Evolutionary conservation across 2,797 vertebrate genomes (phyloP).

Genomic region (Poecilia gillii): DNA sequence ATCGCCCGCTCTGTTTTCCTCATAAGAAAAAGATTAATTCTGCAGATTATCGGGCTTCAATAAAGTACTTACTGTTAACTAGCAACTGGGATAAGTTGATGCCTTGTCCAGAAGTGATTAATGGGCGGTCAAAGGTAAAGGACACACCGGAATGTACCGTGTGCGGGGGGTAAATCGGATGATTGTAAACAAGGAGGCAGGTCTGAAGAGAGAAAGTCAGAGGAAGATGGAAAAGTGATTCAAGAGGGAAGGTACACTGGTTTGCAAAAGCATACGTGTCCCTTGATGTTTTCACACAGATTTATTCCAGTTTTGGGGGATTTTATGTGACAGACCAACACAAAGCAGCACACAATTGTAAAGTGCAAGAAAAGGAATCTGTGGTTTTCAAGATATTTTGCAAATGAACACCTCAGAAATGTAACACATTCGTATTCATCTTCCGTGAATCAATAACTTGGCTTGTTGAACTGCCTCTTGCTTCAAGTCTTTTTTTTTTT

Average conservation of each 20-base stretch:
- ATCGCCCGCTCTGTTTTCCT: slow-evolving; percentile 67
- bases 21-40: slow-evolving; percentile 80
- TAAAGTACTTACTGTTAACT: slow-evolving; percentile 77
- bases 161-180: slow-evolving; percentile 12
- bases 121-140: slow-evolving; percentile 60
- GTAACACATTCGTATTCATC: not conserved
- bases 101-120: slow-evolving; percentile 54
- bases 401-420: not conserved
- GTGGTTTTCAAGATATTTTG: not conserved
- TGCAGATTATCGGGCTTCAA: slow-evolving; percentile 74
- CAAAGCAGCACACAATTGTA: not conserved
- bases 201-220: not conserved
- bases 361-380: not conserved
- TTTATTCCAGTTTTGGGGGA: not conserved
- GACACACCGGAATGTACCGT: slow-evolving; percentile 30
- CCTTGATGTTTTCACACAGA: not conserved
- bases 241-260: not conserved
- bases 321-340: not conserved
- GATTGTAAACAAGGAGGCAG: slow-evolving; percentile 6
- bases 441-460: not conserved
- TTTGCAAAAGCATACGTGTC: not conserved
- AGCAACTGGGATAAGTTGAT: slow-evolving; percentile 63
- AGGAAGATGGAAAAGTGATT: not conserved
- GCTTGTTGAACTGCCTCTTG: not conserved
- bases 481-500: not conserved